Evolutionary conservation across 2,888 invertebrate genomes (phyloP).

Genomic region (Prenolepis imparis): DNA sequence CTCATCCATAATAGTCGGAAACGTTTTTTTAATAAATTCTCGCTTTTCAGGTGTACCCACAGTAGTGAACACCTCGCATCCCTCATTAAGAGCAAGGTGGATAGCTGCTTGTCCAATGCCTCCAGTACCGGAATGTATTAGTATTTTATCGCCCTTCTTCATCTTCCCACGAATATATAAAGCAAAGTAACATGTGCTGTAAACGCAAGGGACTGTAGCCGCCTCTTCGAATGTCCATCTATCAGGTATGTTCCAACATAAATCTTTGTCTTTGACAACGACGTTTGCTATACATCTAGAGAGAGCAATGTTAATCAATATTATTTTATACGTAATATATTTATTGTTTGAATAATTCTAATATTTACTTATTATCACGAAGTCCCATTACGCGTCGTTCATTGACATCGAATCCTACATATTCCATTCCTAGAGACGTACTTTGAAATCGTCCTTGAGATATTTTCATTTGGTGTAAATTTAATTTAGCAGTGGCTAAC

Average conservation of each 20-base stretch:
- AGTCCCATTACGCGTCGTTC: too few relatives aligned
- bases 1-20: too few relatives aligned
- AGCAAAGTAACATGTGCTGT: conserved; percentile 89
- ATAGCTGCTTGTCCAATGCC: too few relatives aligned
- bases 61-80: too few relatives aligned
- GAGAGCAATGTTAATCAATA: background rate
- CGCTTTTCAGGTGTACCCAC: too few relatives aligned
- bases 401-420: conserved; percentile 88
- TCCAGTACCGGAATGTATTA: too few relatives aligned
- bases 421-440: conserved; percentile 92
- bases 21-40: too few relatives aligned
- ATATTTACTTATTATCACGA: conserved; percentile 71
- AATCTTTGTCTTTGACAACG: conserved; percentile 30
- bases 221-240: conserved; percentile 89
- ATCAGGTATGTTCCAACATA: conserved; percentile 87
- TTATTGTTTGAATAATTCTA: background rate
- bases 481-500: background rate
- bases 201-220: conserved; percentile 89
- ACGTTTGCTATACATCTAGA: conserved; percentile 7
- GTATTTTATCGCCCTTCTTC: conserved; percentile 85
- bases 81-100: too few relatives aligned
- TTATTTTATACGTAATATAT: background rate
- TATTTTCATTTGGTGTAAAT: conserved; percentile 24
- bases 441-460: conserved; percentile 89
- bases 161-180: conserved; percentile 87